These are phyloP conservation scores for Corbicula japonica DNA, from an alignment of 2,888 invertebrate species.

Conservation along the genomic window DNA sequence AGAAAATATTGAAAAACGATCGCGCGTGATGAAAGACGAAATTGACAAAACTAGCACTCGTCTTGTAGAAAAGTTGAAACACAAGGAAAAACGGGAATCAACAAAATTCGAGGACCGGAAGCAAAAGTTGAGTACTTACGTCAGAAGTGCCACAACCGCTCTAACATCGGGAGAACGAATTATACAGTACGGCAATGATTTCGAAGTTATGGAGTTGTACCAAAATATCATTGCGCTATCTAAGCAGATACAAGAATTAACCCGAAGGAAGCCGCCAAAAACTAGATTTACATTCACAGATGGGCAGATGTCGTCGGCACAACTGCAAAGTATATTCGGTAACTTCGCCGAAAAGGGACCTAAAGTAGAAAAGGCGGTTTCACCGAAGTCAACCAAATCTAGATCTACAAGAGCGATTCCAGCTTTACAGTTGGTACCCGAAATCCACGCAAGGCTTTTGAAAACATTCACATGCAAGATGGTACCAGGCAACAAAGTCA, in stretches of 20 bases:
- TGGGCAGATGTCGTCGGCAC: slow-evolving; percentile 40
- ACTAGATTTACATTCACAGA: slow-evolving; percentile 52
- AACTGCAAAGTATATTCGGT: slow-evolving; percentile 57
- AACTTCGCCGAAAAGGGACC: slow-evolving; percentile 51
- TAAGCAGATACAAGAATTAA: slow-evolving; percentile 55
- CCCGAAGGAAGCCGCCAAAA: slow-evolving; percentile 46
- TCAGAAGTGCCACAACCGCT: slow-evolving; percentile 53
- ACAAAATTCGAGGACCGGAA: slow-evolving; percentile 40
- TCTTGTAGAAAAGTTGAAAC: slow-evolving; percentile 48
- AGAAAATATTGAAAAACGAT: slow-evolving; percentile 54
- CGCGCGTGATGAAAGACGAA: slow-evolving; percentile 60
- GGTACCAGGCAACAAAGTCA: slow-evolving; percentile 64
- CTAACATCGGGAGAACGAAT: slow-evolving; percentile 59
- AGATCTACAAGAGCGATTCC: slow-evolving; percentile 21
- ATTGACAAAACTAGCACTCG: slow-evolving; percentile 55
- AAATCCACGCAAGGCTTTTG: slow-evolving; percentile 51
- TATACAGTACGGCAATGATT: slow-evolving; percentile 57
- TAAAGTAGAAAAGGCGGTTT: slow-evolving; percentile 5
- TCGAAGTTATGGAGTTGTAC: slow-evolving; percentile 65
- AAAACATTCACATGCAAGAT: slow-evolving; percentile 58
- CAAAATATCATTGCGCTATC: slow-evolving; percentile 53
- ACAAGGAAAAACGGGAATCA: slow-evolving; percentile 48
- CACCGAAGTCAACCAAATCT: background rate
- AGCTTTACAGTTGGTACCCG: slow-evolving; percentile 52
- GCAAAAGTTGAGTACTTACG: slow-evolving; percentile 37